Evolutionary conservation across 2,888 invertebrate species (phyloP).

Genomic region (Spisula solida): DNA sequence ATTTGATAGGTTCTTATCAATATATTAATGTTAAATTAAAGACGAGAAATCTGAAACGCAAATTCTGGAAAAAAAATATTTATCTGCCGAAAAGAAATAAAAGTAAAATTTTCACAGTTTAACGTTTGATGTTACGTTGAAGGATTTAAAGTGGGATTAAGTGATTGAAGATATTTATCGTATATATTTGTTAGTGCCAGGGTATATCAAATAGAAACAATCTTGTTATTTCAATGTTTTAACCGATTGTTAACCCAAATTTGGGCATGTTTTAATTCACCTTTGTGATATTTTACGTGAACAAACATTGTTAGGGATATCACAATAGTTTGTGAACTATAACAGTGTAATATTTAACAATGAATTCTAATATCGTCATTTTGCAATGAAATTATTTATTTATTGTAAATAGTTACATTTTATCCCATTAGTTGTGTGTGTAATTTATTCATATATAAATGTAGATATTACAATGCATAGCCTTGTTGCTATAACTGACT

Average conservation of each 20-base stretch:
- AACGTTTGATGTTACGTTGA: not conserved
- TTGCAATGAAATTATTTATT: slow-evolving; percentile 37
- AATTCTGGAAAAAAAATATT: slow-evolving; percentile 14
- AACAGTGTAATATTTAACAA: slow-evolving; percentile 3
- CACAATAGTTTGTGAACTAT: slow-evolving; percentile 3
- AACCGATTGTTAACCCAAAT: not conserved
- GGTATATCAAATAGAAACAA: not conserved
- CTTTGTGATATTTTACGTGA: not conserved
- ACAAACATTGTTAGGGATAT: not conserved
- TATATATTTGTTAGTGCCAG: not conserved
- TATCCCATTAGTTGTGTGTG: slow-evolving; percentile 31
- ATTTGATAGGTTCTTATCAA: not conserved
- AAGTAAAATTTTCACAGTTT: not conserved
- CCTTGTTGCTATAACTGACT: slow-evolving; percentile 40
- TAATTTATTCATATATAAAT: slow-evolving; percentile 46
- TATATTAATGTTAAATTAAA: not conserved
- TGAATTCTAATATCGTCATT: slow-evolving; percentile 19
- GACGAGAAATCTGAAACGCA: not conserved
- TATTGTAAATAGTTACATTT: slow-evolving; percentile 50
- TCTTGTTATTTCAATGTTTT: slow-evolving; percentile 24
- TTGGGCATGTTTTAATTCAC: not conserved
- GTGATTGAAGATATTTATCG: not conserved
- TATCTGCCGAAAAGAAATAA: not conserved
- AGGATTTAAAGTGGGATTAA: slow-evolving; percentile 11
- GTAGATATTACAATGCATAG: slow-evolving; percentile 24